phyloP scores from a whole-genome alignment of 2,113 vertebrate genomes.

The Panthera uncia region DNA sequence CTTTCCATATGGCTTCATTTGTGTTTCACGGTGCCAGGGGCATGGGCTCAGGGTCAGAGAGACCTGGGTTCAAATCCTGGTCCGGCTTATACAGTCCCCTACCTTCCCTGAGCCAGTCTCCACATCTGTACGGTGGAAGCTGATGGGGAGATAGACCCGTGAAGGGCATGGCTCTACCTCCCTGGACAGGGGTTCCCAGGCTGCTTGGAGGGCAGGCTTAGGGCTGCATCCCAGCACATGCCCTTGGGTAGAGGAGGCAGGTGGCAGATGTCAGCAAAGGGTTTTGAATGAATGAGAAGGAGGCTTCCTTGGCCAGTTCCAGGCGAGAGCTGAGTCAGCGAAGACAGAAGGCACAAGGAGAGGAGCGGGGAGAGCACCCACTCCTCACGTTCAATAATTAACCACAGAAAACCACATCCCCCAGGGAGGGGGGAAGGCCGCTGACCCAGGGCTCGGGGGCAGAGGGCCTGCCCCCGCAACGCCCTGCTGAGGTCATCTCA shows the following conservation, averaged over 20 bases:
- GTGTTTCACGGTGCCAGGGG: background rate
- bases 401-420: background rate
- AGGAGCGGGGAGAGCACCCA: background rate
- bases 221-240: background rate
- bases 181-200: background rate
- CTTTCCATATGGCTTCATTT: background rate
- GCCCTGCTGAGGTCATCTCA: background rate
- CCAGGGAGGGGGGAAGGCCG: background rate
- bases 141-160: background rate
- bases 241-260: background rate
- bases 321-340: constrained; percentile 33
- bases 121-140: background rate
- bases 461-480: background rate
- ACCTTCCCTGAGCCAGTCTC: background rate
- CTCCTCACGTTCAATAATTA: background rate
- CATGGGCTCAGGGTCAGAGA: background rate
- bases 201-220: background rate
- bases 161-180: background rate
- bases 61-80: background rate
- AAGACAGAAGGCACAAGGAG: background rate
- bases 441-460: background rate
- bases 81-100: background rate
- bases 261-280: background rate
- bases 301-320: background rate
- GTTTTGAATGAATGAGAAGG: constrained; percentile 3